Base-by-base conservation (phyloP, 2,888 invertebrate genomes). In the Dusona sp. region DNA sequence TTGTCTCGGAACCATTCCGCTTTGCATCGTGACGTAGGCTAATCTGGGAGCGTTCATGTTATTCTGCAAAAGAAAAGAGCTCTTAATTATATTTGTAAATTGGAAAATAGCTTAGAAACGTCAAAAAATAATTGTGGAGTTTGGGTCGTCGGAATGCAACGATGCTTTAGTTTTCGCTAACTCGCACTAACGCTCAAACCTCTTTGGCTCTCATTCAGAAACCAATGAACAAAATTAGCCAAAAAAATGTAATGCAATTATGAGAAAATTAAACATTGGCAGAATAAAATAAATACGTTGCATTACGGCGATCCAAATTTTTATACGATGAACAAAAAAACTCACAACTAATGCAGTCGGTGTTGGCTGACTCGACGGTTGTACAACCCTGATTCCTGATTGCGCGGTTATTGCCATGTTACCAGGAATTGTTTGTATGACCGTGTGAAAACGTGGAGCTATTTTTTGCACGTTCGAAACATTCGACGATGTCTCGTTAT, bases 11-110 rank as follows among this genome's bases (percentile, higher is more conserved):
- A 91, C 92, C 8, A 90, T 89, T 48, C 89, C 89, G 48, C 92
- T 90, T 79, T 92, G 94, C 93, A 94, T 77, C 45, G 82, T 93
- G n/a, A 94, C 92, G 54, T 93, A 94, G 7, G 93, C 88, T 80
- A 94, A 79, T 87, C 93, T 92, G 67, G 92, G 91, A 36, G 91
- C 89, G 85, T 90, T 92, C 88, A 91, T 91, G 89, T 93, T 94
- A 89, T 92, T 93, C 94, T 94, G 84, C 73, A 91, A 57, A 79
- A 25, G 22, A 68, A 45, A 54, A 54, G 8, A 64, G 22, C 13
- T 2, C 29, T 25, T 8, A 33, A 11, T n/a, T 19, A 36, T n/a
- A 3, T 51, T 19, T 72, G 9, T n/a, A 25, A 48, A 29, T 70
- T 19, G 19, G 25, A 29, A 9, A 8, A 29, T 16, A 7, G 13